Conservation (phyloP, 92 coral and sea anemone species). For the Zoanthus sociatus region DNA sequence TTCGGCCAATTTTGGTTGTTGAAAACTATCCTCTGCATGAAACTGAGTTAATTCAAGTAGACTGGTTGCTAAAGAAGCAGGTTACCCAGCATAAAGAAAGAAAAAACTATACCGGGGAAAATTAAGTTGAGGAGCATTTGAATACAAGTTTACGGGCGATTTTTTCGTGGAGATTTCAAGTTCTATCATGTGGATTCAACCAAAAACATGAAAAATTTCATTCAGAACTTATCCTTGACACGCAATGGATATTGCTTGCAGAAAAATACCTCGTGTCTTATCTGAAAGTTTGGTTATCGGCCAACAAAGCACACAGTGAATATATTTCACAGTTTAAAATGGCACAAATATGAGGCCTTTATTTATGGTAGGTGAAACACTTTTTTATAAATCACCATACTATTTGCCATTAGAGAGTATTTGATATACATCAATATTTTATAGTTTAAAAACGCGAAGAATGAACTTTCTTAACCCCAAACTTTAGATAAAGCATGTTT, state of each 20-base stretch:
- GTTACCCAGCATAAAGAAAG: neutral
- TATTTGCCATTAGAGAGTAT: too few relatives aligned
- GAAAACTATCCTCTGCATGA: neutral
- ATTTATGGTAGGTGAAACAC: neutral
- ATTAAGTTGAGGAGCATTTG: neutral
- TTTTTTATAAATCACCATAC: neutral
- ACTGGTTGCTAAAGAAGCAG: neutral
- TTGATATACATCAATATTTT: neutral
- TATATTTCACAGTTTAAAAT: neutral
- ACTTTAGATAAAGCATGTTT: neutral
- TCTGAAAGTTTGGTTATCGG: too few relatives aligned
- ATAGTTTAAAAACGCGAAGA: neutral
- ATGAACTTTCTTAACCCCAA: neutral
- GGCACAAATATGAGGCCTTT: slow-evolving; percentile 11
- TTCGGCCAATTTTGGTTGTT: neutral
- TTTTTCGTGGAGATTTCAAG: neutral
- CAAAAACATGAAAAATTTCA: neutral
- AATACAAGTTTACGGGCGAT: neutral
- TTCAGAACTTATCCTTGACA: neutral
- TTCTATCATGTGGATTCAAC: too few relatives aligned
- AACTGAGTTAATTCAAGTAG: neutral
- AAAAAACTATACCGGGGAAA: neutral
- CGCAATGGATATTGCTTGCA: neutral
- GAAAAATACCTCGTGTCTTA: too few relatives aligned
- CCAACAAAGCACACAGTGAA: neutral